phyloP scores from a whole-genome alignment of 2,888 invertebrate species.

The Drosophila rubida region DNA sequence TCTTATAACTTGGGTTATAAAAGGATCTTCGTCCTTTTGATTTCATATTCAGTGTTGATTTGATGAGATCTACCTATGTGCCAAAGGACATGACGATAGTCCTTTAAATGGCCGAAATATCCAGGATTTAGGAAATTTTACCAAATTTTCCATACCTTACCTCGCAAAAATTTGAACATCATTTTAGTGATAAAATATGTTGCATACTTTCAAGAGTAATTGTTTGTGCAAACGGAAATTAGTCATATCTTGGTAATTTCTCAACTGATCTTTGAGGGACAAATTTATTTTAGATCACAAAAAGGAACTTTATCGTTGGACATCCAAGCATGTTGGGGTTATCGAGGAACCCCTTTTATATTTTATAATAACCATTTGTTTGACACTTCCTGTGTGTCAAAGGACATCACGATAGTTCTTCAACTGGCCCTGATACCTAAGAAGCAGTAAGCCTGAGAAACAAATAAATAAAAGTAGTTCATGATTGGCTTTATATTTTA shows the following conservation, averaged over 20 bases:
- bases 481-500: slow-evolving; percentile 74
- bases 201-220: background rate
- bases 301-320: background rate
- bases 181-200: background rate
- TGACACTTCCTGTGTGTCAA: too few relatives aligned
- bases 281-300: background rate
- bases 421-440: too few relatives aligned
- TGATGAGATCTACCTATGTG: background rate
- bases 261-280: background rate
- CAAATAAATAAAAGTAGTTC: slow-evolving; percentile 19
- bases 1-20: background rate
- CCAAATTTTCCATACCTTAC: background rate
- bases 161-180: background rate
- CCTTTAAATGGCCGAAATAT: background rate
- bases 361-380: too few relatives aligned
- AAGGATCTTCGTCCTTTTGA: background rate
- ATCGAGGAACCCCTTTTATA: too few relatives aligned
- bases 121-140: background rate
- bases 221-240: background rate
- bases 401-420: too few relatives aligned
- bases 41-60: background rate
- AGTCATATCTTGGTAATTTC: background rate
- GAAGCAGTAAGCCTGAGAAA: too few relatives aligned
- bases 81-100: background rate
- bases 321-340: background rate